Percentiles rank a stretch among this genome's conserved stretches.
Evolutionary conservation across 30 jellyfish, hydroid and myxozoan species (phyloP).

Genomic region (Turritopsis rubra): DNA sequence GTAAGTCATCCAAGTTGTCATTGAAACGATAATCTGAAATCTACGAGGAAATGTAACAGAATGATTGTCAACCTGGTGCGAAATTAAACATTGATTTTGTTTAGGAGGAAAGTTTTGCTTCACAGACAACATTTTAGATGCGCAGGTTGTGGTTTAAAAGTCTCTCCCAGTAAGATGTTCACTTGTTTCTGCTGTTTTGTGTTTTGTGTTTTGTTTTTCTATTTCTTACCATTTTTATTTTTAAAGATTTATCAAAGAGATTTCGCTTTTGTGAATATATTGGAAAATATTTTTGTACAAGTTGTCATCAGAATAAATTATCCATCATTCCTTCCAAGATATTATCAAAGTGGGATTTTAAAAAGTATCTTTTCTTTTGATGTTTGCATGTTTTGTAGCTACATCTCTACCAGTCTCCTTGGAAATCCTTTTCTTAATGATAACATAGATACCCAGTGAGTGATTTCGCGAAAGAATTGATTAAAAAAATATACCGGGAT

Average conservation of each 20-base stretch:
- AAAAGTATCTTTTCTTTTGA: conserved; percentile 48
- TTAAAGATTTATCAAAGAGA: conserved; percentile 69
- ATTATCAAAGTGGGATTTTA: conserved; percentile 87
- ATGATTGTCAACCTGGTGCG: not conserved
- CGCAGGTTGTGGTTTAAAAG: conserved; percentile 96
- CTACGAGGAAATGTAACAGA: not conserved
- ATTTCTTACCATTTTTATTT: not conserved
- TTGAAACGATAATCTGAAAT: not conserved
- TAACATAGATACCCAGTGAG: conserved; percentile 63
- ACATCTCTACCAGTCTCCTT: not conserved
- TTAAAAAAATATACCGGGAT: conserved; percentile 47
- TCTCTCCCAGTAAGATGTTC: conserved; percentile 67
- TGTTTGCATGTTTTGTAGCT: not conserved
- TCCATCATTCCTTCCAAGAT: conserved; percentile 70
- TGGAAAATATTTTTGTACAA: conserved; percentile 90
- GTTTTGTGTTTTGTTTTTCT: not conserved
- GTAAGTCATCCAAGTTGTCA: conserved; percentile 40
- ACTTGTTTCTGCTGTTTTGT: not conserved
- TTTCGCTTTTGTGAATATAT: conserved; percentile 91
- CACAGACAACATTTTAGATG: conserved; percentile 88
- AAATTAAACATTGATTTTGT: not conserved
- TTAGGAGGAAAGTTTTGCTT: conserved; percentile 68
- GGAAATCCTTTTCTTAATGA: not conserved
- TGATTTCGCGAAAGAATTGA: conserved; percentile 73
- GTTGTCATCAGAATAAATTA: conserved; percentile 87